Evolutionary conservation across 2,113 vertebrate genomes (phyloP), one percentile per base, ranked within the genome.

Genomic region (Paramormyrops kingsleyae): DNA sequence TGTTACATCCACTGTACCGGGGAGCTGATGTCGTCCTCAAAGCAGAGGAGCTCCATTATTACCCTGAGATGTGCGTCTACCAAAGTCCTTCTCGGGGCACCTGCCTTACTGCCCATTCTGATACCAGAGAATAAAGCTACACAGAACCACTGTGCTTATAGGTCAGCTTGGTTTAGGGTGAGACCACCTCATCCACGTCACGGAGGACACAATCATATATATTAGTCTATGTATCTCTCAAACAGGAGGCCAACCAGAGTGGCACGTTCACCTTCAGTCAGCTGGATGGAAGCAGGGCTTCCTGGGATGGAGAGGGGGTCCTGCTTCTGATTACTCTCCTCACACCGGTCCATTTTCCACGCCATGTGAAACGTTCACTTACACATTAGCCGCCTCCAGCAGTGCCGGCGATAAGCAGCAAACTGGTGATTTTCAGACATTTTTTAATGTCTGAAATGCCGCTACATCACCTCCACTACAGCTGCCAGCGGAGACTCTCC

Each of bases 281-380:
- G 94, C 92, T 89, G 90, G 5, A 7, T 84, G 80, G 59, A 93
- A 93, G 88, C 90, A 90, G 87, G 87, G 87, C 91, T 89, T 66
- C 90, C 92, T 91, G 92, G 91, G 88, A 62, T 46, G 31, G 44
- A 87, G 49, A 10, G 62, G 53, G 86, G 35, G 89, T 88, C 93
- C 92, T 90, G 92, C 91, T 94, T 93, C 94, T 93, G 94, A 94
- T 94, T 94, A 94, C 91, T 93, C 93, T 91, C 92, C 85, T 52
- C 83, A 88, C 6, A 24, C 31, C 56, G 62, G 89, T 91, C 93
- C 92, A 91, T 94, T 94, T 94, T 91, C 93, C 93, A 92, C 86
- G 90, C 87, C 93, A 93, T 94, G 94, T 93, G 93, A 95, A 94
- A 93, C 91, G 92, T 95, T 95, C 94, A 92, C 93, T 94, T 92